Percentiles rank a stretch among this genome's conserved stretches.
phyloP scores from a whole-genome alignment of 2,797 vertebrate species.

The Otolemur crassicaudatus region DNA sequence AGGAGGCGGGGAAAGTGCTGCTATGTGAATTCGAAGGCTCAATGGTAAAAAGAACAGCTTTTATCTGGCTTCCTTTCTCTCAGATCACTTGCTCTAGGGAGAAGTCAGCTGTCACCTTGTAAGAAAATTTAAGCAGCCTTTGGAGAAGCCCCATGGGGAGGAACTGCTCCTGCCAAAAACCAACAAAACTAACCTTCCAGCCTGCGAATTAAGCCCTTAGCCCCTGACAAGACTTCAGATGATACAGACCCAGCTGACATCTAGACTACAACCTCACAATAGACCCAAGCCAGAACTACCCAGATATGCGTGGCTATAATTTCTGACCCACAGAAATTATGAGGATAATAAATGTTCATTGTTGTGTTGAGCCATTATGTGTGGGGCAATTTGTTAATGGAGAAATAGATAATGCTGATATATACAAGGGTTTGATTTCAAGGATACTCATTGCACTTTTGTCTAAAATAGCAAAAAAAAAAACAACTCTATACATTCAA shows the following conservation, averaged over 20 bases:
- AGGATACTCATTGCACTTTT: background rate
- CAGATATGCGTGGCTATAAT: background rate
- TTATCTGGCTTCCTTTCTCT: background rate
- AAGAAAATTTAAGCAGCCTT: background rate
- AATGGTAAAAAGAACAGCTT: background rate
- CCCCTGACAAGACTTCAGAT: background rate
- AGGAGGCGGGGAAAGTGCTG: rapidly evolving
- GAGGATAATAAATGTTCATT: background rate
- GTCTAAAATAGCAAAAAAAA: background rate
- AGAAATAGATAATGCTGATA: background rate
- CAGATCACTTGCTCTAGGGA: background rate
- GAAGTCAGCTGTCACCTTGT: background rate
- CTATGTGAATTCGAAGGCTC: background rate
- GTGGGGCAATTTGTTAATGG: background rate
- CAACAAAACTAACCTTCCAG: background rate
- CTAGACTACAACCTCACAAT: background rate
- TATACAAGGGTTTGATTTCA: background rate
- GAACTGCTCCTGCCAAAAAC: background rate
- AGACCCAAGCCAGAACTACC: background rate
- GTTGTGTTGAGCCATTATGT: background rate
- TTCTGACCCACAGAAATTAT: background rate
- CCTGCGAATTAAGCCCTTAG: background rate
- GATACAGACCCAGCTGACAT: background rate
- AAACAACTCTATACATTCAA: background rate
- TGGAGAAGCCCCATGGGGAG: background rate